These are phyloP conservation scores for Leptoteleia sp. DNA, from an alignment of 1,140 invertebrate genomes.

Conservation along the genomic window DNA sequence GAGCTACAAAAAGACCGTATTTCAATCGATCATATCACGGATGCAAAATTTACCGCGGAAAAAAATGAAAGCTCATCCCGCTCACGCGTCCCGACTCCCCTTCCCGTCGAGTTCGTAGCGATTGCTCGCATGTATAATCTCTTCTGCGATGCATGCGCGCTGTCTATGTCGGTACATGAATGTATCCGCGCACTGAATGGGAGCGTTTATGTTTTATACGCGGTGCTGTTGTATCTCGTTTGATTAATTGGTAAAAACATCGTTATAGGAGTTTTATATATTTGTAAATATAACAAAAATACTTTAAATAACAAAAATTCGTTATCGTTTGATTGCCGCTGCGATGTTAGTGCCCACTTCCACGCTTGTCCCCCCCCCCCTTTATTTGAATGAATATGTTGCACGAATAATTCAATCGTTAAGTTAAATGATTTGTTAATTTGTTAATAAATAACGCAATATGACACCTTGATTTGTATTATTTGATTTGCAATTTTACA, in stretches of 20 bases:
- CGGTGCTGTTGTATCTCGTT: slow-evolving; percentile 27
- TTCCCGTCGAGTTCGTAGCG: slow-evolving; percentile 23
- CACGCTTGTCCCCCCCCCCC: too few species aligned
- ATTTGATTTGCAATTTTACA: too few species aligned
- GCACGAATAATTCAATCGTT: too few species aligned
- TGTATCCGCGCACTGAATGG: slow-evolving; percentile 6
- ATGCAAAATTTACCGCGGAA: slow-evolving; percentile 46
- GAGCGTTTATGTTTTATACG: slow-evolving; percentile 37
- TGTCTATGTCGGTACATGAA: slow-evolving; percentile 7
- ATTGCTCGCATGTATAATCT: slow-evolving; percentile 46
- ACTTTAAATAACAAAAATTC: not conserved
- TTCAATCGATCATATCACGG: slow-evolving; percentile 56
- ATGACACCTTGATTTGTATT: too few species aligned
- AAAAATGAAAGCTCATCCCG: slow-evolving; percentile 44
- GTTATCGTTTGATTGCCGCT: too few species aligned
- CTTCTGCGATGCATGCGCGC: slow-evolving; percentile 17
- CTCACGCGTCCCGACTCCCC: slow-evolving; percentile 1
- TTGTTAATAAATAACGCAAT: too few species aligned
- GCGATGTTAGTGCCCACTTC: too few species aligned
- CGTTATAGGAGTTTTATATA: slow-evolving; percentile 23
- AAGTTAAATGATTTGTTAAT: too few species aligned
- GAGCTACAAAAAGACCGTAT: slow-evolving; percentile 50
- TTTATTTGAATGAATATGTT: too few species aligned
- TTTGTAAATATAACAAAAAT: slow-evolving; percentile 19
- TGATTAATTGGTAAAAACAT: slow-evolving; percentile 54